These are phyloP conservation scores for Trypoxylon attenuatum DNA, from an alignment of 2,888 invertebrate species.

Conservation along the genomic window DNA sequence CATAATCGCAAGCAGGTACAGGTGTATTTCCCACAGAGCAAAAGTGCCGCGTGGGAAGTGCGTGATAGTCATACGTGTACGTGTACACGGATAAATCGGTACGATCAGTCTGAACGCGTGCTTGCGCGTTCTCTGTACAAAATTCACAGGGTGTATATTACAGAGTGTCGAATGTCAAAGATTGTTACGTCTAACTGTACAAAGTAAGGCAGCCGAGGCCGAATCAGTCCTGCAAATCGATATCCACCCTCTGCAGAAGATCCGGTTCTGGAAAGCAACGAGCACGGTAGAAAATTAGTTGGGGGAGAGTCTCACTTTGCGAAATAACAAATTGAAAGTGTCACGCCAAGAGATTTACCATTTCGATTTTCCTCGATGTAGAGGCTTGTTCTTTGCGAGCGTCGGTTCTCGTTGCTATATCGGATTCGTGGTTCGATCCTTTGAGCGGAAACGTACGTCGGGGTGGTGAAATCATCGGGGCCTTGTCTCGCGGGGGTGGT, in stretches of 20 bases:
- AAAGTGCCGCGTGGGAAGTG: too few species aligned
- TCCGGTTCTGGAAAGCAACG: slow-evolving; percentile 67
- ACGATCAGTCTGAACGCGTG: too few species aligned
- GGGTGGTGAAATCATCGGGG: slow-evolving; percentile 71
- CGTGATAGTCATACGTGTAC: not conserved
- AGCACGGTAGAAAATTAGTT: not conserved
- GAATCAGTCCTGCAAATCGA: slow-evolving; percentile 57
- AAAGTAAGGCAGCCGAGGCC: not conserved
- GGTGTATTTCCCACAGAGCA: too few species aligned
- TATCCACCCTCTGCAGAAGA: slow-evolving; percentile 69
- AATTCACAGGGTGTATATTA: not conserved
- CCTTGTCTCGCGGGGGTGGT: slow-evolving; percentile 50
- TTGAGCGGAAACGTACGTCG: slow-evolving; percentile 68
- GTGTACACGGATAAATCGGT: not conserved
- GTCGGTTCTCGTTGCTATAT: slow-evolving; percentile 64
- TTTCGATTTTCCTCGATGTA: slow-evolving; percentile 70
- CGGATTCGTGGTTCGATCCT: slow-evolving; percentile 69
- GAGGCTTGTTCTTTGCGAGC: slow-evolving; percentile 68
- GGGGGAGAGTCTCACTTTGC: not conserved
- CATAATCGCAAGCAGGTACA: not conserved
- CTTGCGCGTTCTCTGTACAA: not conserved
- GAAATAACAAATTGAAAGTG: not conserved
- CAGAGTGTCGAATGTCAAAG: not conserved
- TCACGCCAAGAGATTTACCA: slow-evolving; percentile 49
- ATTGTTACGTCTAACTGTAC: slow-evolving; percentile 22